Percentiles rank a stretch among this genome's conserved stretches.
phyloP scores from a whole-genome alignment of 1,140 invertebrate species.

The Drosophila nigromelanica region DNA sequence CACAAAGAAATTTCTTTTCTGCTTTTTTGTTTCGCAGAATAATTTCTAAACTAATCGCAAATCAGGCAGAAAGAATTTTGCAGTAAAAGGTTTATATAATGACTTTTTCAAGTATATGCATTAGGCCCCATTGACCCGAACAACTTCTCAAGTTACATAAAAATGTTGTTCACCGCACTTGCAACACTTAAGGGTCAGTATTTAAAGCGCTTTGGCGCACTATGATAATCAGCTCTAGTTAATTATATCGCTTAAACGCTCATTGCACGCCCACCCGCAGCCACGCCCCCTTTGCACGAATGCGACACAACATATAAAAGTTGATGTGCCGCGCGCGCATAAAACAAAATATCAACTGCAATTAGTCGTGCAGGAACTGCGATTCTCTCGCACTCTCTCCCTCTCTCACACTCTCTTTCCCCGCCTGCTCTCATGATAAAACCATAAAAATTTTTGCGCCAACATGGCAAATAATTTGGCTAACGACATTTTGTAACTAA shows the following conservation, averaged over 20 bases:
- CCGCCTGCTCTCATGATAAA: constrained; percentile 47
- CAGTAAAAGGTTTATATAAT: no score
- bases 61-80: no score
- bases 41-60: no score
- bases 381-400: background rate
- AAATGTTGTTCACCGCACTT: background rate
- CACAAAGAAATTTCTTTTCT: background rate
- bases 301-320: constrained; percentile 51
- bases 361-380: constrained; percentile 61
- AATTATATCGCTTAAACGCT: constrained; percentile 61
- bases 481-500: constrained; percentile 82
- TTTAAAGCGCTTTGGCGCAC: constrained; percentile 5
- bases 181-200: constrained; percentile 1
- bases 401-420: background rate
- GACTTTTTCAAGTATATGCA: no score
- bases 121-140: background rate
- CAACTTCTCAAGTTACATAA: background rate
- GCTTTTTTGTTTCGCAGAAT: no score
- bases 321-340: constrained; percentile 70
- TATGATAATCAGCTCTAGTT: constrained; percentile 50
- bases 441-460: constrained; percentile 76
- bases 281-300: constrained; percentile 12
- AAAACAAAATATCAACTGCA: constrained; percentile 81
- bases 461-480: constrained; percentile 82
- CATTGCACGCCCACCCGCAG: constrained; percentile 23